Evolutionary conservation across 1,140 invertebrate genomes (phyloP).

Genomic region (Microvelia longipes): DNA sequence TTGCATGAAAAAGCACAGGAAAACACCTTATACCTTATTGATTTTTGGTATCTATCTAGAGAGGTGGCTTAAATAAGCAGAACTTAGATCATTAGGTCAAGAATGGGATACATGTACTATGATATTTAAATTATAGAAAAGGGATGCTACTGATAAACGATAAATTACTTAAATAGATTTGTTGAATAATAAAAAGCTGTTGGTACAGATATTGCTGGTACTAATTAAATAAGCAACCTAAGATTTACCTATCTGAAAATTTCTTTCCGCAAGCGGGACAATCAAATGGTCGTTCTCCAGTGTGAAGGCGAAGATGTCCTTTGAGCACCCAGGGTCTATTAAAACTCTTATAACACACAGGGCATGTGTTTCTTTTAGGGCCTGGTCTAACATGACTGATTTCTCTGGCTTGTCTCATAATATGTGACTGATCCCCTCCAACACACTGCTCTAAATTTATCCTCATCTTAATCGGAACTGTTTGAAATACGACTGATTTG

Average conservation of each 20-base stretch:
- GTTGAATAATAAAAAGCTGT: no score
- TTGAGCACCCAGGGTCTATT: slow-evolving; percentile 46
- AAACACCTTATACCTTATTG: no score
- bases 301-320: slow-evolving; percentile 37
- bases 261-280: slow-evolving; percentile 36
- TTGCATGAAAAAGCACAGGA: no score
- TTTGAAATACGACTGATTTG: background rate
- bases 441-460: slow-evolving; percentile 1
- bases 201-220: no score
- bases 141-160: no score
- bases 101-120: no score
- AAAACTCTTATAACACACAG: slow-evolving; percentile 37
- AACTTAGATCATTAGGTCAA: no score
- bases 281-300: slow-evolving; percentile 38
- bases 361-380: slow-evolving; percentile 29
- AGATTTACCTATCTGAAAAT: slow-evolving; percentile 42
- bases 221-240: no score
- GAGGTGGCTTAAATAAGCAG: no score
- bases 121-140: no score
- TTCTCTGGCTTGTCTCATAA: background rate
- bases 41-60: no score
- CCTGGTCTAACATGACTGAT: background rate
- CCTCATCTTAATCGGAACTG: slow-evolving; percentile 2
- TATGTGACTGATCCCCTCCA: background rate
- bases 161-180: no score